A percentile compares a stretch with the other conserved stretches of the same genome.
Evolutionary conservation across 2,797 vertebrate species (phyloP).

Genomic region (Gallinago nigripennis): DNA sequence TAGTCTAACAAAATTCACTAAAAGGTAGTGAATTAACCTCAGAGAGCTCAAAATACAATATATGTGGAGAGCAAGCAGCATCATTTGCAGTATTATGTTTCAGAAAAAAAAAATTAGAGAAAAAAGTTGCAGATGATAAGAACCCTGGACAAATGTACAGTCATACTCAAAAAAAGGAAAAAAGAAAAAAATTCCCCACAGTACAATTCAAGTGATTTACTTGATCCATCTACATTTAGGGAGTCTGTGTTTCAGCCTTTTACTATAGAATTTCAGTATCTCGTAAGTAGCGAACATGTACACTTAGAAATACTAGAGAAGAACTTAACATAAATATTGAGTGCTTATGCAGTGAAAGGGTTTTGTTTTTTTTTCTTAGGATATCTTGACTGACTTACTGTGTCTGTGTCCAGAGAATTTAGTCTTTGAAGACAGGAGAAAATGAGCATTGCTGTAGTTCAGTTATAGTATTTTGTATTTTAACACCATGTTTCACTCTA

Average conservation of each 20-base stretch:
- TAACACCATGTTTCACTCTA: background rate
- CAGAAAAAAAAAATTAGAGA: background rate
- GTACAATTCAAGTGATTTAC: background rate
- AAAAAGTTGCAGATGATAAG: background rate
- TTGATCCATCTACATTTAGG: background rate
- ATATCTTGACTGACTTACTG: background rate
- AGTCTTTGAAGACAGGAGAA: background rate
- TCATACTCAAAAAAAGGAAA: background rate
- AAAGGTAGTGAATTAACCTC: background rate
- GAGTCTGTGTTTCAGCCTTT: background rate
- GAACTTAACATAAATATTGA: background rate
- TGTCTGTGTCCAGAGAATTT: background rate
- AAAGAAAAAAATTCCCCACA: background rate
- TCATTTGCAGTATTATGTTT: background rate
- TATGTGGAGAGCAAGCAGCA: background rate
- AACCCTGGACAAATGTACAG: background rate
- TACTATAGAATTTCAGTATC: background rate
- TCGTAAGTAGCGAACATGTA: background rate
- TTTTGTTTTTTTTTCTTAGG: background rate
- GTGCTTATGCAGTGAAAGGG: background rate
- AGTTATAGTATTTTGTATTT: background rate
- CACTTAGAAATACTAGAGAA: background rate
- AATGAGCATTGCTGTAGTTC: background rate
- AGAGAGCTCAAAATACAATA: background rate
- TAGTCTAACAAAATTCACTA: background rate